phyloP scores from a whole-genome alignment of 2,797 vertebrate genomes.

The Bovichtus diacanthus region DNA sequence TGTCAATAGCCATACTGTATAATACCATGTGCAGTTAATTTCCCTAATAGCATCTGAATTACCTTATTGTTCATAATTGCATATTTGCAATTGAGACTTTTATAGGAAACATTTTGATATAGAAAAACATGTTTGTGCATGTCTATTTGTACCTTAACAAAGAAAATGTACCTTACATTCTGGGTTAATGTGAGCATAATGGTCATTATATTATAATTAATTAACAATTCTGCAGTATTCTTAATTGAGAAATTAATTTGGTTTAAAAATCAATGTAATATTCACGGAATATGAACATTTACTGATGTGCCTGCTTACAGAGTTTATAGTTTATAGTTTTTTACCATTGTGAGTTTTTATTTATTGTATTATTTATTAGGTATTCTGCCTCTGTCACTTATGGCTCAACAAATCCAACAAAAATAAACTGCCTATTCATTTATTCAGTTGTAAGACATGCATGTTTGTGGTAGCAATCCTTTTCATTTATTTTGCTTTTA shows the following conservation, averaged over 20 bases:
- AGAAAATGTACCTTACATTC: conserved; percentile 4
- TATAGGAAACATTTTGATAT: background rate
- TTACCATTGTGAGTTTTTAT: background rate
- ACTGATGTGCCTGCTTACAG: background rate
- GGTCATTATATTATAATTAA: conserved; percentile 12
- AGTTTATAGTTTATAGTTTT: background rate
- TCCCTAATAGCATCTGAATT: conserved; percentile 32
- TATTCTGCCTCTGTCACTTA: background rate
- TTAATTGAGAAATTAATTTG: background rate
- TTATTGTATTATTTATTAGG: background rate
- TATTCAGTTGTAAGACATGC: background rate
- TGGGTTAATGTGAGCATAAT: background rate
- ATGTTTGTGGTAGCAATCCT: background rate
- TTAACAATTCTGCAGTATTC: background rate
- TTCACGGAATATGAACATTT: conserved; percentile 8
- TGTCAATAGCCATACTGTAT: conserved; percentile 12
- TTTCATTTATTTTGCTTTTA: conserved; percentile 24
- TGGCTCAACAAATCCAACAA: background rate
- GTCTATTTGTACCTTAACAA: background rate
- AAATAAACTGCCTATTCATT: background rate
- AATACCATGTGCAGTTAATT: conserved; percentile 43
- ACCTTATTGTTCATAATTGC: background rate
- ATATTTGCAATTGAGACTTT: background rate
- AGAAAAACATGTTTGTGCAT: background rate
- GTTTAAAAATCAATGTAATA: background rate